Evolutionary conservation across 2,888 invertebrate species (phyloP).

Genomic region (Megamerina dolium): DNA sequence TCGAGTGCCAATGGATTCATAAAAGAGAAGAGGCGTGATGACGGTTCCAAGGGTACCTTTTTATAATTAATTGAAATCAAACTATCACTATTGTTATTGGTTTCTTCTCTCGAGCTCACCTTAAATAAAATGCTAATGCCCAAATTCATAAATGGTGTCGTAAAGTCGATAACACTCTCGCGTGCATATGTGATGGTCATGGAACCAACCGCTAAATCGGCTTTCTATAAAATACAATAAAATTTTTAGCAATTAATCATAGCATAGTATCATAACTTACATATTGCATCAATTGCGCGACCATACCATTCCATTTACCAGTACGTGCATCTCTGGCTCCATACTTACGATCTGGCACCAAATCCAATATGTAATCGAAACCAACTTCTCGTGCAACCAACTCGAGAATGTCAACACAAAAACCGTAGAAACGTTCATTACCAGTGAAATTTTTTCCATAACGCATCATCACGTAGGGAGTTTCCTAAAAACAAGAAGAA

Average conservation of each 20-base stretch:
- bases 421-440: constrained; percentile 71
- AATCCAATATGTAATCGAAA: constrained; percentile 64
- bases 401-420: constrained; percentile 70
- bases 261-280: too few relatives aligned
- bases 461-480: constrained; percentile 70
- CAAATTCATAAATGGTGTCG: constrained; percentile 86
- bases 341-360: constrained; percentile 67
- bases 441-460: constrained; percentile 63
- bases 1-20: constrained; percentile 81
- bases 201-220: constrained; percentile 81
- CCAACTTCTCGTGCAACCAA: constrained; percentile 62
- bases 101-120: constrained; percentile 53
- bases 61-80: too few relatives aligned
- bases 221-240: constrained; percentile 56
- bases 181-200: constrained; percentile 86
- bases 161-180: constrained; percentile 85
- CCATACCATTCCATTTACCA: constrained; percentile 72
- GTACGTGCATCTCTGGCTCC: constrained; percentile 68
- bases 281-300: constrained; percentile 65
- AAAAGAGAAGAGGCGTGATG: constrained; percentile 72
- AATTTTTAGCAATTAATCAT: too few relatives aligned
- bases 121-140: constrained; percentile 85
- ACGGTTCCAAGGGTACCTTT: constrained; percentile 65
- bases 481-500: constrained; percentile 52
- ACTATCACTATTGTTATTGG: too few relatives aligned